These are phyloP conservation scores for Arctocebus calabarensis DNA, from an alignment of 2,797 vertebrate species.

Conservation along the genomic window DNA sequence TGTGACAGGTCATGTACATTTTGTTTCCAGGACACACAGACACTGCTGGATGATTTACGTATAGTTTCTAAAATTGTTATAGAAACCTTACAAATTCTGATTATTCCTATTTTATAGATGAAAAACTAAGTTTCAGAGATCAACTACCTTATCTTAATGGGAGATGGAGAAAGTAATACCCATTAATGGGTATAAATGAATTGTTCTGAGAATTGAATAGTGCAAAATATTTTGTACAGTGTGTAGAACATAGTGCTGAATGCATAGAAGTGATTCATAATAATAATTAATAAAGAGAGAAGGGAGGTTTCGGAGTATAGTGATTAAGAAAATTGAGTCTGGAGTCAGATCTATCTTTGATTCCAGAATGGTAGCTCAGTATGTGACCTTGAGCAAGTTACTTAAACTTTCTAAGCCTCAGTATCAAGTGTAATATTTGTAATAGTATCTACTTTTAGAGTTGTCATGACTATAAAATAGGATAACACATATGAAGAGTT, in stretches of 20 bases:
- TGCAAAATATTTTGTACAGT: background rate
- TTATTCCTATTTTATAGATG: background rate
- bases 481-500: background rate
- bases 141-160: background rate
- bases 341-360: slow-evolving; percentile 3
- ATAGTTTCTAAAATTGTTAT: background rate
- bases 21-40: background rate
- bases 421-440: background rate
- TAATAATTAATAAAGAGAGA: background rate
- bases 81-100: background rate
- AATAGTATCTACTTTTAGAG: background rate
- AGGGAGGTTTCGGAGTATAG: background rate
- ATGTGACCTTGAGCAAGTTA: background rate
- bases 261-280: background rate
- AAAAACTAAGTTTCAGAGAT: background rate
- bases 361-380: background rate
- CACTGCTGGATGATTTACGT: background rate
- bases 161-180: background rate
- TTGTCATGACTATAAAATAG: background rate
- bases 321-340: slow-evolving; percentile 40
- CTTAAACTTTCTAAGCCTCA: slow-evolving; percentile 22
- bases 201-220: slow-evolving; percentile 9
- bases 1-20: background rate
- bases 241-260: background rate
- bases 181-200: background rate